Evolutionary conservation across 1,140 invertebrate species (phyloP), one percentile per base, ranked within the genome.

Genomic region (Drosophila fuyamai): DNA sequence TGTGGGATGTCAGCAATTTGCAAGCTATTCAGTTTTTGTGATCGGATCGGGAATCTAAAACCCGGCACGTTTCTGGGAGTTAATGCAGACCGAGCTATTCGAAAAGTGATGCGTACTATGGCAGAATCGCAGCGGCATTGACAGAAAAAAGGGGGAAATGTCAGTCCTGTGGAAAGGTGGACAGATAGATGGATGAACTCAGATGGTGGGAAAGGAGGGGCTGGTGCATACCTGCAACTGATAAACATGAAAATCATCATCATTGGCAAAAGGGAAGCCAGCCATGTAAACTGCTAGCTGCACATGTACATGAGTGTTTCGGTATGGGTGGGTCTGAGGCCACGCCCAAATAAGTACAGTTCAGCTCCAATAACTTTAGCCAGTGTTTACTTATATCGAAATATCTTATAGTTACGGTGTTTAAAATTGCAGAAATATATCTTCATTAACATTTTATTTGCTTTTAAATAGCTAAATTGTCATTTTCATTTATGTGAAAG

Each of bases 1-100:
- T 56, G 59, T 14, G 18, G 44, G 60, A 70, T 62, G 80, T 84
- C 80, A 84, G 81, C 81, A 83, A 83, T 76, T 79, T 79, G 81
- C 47, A 12, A 68, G 61, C 48, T 53, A n/a, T 48, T 10, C 36
- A 12, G 63, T 16, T 27, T 5, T 67, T 32, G 55, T 57, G 59
- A 8, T 58, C 13, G 10, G 35, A 55, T 12, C 13, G 29, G 79
- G 44, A 47, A 71, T 38, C 47, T 16, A 51, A 44, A 38, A 27
- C 53, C 29, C 48, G 68, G 44, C 68, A 71, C 65, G 68, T 71
- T 71, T 32, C 40, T 43, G 80, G 14, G 41, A 66, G 41, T 59
- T 72, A 84, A 84, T 72, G 70, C 70, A 59, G 70, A 81, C 76
- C 46, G 48, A 50, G 57, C 61, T 32, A 59, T 83, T 76, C 50